Evolutionary conservation across 1,140 invertebrate species (phyloP), one percentile per base, ranked within the genome.

Genomic region (Bombyx mori): DNA sequence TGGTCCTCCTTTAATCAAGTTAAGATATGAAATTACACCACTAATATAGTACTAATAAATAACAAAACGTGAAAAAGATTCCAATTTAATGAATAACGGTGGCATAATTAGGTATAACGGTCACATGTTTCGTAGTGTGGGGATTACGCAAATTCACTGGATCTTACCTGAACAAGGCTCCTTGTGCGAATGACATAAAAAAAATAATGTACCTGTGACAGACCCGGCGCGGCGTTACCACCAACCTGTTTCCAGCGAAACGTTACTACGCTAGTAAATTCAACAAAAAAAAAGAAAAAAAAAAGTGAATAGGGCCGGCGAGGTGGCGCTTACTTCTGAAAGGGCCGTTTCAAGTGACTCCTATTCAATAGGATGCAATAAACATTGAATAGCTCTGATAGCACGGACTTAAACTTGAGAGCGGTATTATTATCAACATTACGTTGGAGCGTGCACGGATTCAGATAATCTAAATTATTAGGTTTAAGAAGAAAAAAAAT

Each of bases 231-330:
- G 26, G 12, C 54, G 44, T 57, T 58, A 56, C 57, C 52, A 50
- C 54, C 54, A 59, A 71, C 62, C 68, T 64, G 66, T 68, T 71
- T 64, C 60, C 43, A 60, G 68, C 50, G 62, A 65, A 72, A 65
- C 73, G 56, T 71, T 82, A 82, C 80, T 83, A 83, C 73, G 66
- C 68, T 73, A 65, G 71, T 81, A 80, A 69, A 77, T 72, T 75
- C 52, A 44, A 10, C 9, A 18, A 68, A 77, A 79, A 81, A 75
- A 72, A 56, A 26, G 12, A 12, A n/a, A 66, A 77, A 78, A 80
- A 79, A 74, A 73, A 57, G 51, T 66, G 66, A 73, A 79, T 71
- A 69, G 65, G 53, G 57, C 52, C 9, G 26, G 26, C 35, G 56
- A 66, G 72, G 77, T 82, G 81, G 81, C 81, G 81, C 81, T 82